phyloP scores from a whole-genome alignment of 2,797 vertebrate species.

The Mus minutoides region DNA sequence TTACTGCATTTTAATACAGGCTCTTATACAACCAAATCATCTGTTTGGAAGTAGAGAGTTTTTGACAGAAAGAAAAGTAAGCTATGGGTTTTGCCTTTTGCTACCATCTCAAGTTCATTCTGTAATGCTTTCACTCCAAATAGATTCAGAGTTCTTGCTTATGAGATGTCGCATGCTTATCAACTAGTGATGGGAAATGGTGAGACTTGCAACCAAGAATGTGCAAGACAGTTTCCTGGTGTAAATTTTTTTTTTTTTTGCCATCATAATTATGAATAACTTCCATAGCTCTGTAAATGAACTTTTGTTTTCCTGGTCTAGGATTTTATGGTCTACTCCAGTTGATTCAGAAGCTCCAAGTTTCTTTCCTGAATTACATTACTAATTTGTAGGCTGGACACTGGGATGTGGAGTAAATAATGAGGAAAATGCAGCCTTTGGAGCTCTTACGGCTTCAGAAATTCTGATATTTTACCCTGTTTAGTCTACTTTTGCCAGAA shows the following conservation, averaged over 20 bases:
- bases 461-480: slow-evolving; percentile 47
- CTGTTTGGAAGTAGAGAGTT: slow-evolving; percentile 40
- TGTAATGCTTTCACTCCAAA: background rate
- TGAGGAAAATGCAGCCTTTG: slow-evolving; percentile 24
- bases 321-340: background rate
- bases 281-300: background rate
- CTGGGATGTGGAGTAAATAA: background rate
- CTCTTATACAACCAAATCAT: background rate
- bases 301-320: background rate
- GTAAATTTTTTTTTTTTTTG: slow-evolving; percentile 32
- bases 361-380: slow-evolving; percentile 37
- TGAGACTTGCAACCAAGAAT: background rate
- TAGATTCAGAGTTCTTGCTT: background rate
- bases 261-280: background rate
- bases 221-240: background rate
- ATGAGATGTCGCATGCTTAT: background rate
- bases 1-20: background rate
- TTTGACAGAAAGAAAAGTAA: background rate
- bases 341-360: slow-evolving; percentile 1
- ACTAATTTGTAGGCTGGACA: slow-evolving; percentile 30
- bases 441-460: slow-evolving; percentile 34
- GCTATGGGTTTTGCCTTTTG: background rate
- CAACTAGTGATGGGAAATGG: background rate
- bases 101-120: background rate
- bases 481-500: slow-evolving; percentile 42